Evolutionary conservation across 2,888 invertebrate species (phyloP).

Genomic region (Drosophila dives): DNA sequence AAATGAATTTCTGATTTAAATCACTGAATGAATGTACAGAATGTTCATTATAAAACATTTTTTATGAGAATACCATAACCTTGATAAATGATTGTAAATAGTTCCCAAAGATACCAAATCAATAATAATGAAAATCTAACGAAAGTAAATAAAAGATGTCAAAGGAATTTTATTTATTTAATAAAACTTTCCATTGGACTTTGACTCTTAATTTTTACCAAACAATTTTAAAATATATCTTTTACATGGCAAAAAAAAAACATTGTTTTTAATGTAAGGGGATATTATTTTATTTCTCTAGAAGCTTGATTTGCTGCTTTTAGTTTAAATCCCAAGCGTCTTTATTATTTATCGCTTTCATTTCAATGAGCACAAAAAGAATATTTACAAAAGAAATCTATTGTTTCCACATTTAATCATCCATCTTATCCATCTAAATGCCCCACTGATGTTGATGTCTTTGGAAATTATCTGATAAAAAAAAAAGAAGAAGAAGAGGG

Average conservation of each 20-base stretch:
- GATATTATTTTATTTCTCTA: background rate
- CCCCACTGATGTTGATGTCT: background rate
- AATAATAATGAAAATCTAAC: background rate
- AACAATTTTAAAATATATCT: background rate
- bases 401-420: background rate
- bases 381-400: background rate
- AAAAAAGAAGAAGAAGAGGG: background rate
- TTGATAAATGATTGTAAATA: background rate
- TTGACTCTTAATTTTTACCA: background rate
- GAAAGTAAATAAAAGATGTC: background rate
- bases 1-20: background rate
- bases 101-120: background rate
- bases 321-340: background rate
- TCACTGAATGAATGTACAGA: background rate
- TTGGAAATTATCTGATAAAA: background rate
- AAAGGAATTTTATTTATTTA: background rate
- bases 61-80: background rate
- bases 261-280: background rate
- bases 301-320: background rate
- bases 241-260: background rate
- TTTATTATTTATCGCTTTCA: background rate
- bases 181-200: background rate
- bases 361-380: background rate
- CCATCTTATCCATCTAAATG: constrained; percentile 1
- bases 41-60: background rate